Base-by-base conservation (phyloP, 2,888 invertebrate genomes). In the Drosophila subquinaria region DNA sequence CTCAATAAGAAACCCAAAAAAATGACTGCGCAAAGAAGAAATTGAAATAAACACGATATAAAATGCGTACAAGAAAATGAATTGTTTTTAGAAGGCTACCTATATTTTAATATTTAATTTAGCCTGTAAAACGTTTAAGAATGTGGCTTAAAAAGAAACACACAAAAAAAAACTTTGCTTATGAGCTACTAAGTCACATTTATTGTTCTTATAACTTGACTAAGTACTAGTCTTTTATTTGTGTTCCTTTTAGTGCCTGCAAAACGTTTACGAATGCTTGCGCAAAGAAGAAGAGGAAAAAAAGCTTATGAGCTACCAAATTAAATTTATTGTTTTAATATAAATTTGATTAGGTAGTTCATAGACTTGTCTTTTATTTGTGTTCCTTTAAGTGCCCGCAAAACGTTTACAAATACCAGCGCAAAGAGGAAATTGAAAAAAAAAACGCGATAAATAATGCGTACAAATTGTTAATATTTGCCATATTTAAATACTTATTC, bases 121-220 rank as follows among this genome's bases (percentile, higher is more conserved):
- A 47, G 45, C n/a, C 45, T n/a, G 27, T 47, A n/a, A 47, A 47
- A 27, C 27, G 47, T 47, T 47, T 27, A 47, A n/a, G n/a, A 47
- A 27, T 13, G 20, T 2, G 43, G 3, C 6, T 9, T 17, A 17
- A 50, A 50, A 3, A 11, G 33, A 0, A 30, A 15, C 1, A 11
- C 10, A 5, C 0, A n/a, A 0, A 30, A 17, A 33, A 17, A 17
- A 33, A 4, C 17, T 10, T 6, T 11, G 30, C 8, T 11, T 3
- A 13, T 40, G 38, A 27, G 27, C 27, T 23, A 20, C 20, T 3
- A 20, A 20, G 20, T 20, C 20, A 20, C 20, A 20, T 20, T 20
- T 20, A 20, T 20, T 20, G 20, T 3, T 20, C 20, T 20, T 3
- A 20, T 20, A 20, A 20, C 1, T 17, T 17, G 17, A 17, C 1